Conservation (phyloP, 2,797 vertebrate genomes). For the Apodemus agrarius region DNA sequence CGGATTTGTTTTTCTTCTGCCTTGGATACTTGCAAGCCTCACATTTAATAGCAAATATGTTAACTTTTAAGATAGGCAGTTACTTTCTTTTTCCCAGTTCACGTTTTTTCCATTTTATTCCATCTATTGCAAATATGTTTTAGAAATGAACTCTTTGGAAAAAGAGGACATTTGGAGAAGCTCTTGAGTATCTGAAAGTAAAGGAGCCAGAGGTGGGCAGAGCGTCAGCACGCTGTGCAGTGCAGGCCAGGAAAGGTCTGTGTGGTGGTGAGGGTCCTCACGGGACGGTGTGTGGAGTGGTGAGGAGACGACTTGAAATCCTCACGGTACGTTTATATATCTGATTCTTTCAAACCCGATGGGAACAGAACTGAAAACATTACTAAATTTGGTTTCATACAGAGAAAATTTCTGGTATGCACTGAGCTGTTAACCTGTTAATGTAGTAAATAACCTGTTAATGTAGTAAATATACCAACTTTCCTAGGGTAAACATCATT, state of each 20-base stretch:
- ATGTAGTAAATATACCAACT: neutral
- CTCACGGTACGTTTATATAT: neutral
- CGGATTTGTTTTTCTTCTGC: neutral
- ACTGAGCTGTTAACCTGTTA: neutral
- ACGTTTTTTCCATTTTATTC: neutral
- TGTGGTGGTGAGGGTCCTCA: neutral
- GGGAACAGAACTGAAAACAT: neutral
- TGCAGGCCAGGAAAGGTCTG: neutral
- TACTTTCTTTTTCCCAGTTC: neutral
- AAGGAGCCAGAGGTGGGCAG: neutral
- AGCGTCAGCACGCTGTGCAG: neutral
- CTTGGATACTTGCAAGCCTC: neutral
- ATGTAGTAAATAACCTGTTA: neutral
- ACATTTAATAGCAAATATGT: neutral
- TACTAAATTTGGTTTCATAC: slow-evolving; percentile 3
- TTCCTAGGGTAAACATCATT: neutral
- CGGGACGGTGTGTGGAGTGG: neutral
- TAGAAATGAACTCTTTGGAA: slow-evolving; percentile 44
- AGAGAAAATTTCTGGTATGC: neutral
- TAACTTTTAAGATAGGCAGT: neutral
- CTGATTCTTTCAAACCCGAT: neutral
- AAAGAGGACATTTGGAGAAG: neutral
- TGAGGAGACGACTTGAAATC: neutral
- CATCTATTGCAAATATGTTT: neutral
- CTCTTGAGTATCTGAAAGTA: neutral